Percentiles rank a stretch among this genome's conserved stretches.
Evolutionary conservation across 2,797 vertebrate genomes (phyloP).

Genomic region (Helarctos malayanus): DNA sequence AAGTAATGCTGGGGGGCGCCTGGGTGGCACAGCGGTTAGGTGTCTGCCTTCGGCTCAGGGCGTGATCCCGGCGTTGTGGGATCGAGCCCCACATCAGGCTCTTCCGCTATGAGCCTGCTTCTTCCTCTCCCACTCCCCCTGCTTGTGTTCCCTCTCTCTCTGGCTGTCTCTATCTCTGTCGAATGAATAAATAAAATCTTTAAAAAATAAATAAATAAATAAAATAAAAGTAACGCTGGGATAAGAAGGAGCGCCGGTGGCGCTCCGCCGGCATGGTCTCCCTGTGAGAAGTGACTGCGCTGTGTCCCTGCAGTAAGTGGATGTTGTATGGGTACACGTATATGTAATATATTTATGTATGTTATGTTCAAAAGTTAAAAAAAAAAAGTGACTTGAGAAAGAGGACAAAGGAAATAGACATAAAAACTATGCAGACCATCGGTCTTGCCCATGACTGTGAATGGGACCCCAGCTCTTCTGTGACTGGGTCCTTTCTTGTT

Average conservation of each 20-base stretch:
- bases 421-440: background rate
- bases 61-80: too few species aligned
- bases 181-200: too few species aligned
- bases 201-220: too few species aligned
- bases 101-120: too few species aligned
- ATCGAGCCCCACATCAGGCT: too few species aligned
- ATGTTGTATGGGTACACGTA: too few species aligned
- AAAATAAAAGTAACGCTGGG: background rate
- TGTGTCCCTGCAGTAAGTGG: background rate
- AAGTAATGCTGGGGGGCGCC: background rate
- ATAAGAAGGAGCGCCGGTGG: background rate
- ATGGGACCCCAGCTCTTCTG: background rate
- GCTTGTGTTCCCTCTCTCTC: too few species aligned
- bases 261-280: background rate
- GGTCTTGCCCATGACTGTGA: background rate
- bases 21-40: too few species aligned
- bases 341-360: fast-evolving
- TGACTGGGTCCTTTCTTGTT: background rate
- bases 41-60: too few species aligned
- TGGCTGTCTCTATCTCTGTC: too few species aligned
- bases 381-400: background rate
- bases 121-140: too few species aligned
- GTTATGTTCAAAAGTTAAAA: background rate
- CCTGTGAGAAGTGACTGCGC: background rate
- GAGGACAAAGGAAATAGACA: background rate